A percentile compares a stretch with the other conserved stretches of the same genome.
phyloP scores from a whole-genome alignment of 1,140 invertebrate species.

The Samia ricini region DNA sequence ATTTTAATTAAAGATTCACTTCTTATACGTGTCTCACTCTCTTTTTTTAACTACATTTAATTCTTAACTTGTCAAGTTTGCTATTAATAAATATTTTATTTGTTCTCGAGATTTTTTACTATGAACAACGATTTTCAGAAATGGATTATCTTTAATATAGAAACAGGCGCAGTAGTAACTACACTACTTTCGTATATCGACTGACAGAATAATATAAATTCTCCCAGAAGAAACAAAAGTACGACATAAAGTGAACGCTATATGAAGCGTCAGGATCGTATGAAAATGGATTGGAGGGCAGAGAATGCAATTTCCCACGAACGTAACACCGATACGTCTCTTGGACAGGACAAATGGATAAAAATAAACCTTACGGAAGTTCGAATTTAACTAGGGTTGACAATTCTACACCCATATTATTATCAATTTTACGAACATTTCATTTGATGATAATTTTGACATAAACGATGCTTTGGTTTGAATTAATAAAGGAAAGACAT shows the following conservation, averaged over 20 bases:
- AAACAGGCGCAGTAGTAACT: not conserved
- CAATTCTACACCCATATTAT: not conserved
- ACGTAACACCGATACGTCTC: constrained; percentile 30
- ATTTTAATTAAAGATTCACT: too few species aligned
- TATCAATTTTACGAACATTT: too few species aligned
- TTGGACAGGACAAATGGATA: constrained; percentile 20
- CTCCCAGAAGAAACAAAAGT: not conserved
- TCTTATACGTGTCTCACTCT: too few species aligned
- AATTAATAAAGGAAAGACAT: too few species aligned
- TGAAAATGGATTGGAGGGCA: constrained; percentile 5
- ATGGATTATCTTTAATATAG: too few species aligned
- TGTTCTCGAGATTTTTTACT: too few species aligned
- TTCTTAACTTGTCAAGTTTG: too few species aligned
- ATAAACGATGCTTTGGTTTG: too few species aligned
- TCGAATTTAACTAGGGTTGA: not conserved
- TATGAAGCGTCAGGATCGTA: constrained; percentile 1
- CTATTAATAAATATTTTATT: too few species aligned
- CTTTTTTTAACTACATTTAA: too few species aligned
- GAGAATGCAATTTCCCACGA: constrained; percentile 34
- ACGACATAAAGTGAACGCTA: not conserved
- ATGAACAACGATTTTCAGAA: too few species aligned
- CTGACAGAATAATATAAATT: not conserved
- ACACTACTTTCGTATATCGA: not conserved
- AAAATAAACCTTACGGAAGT: constrained; percentile 17
- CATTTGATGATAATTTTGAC: too few species aligned